Evolutionary conservation across 2,797 vertebrate species (phyloP), one percentile per base, ranked within the genome.

Genomic region (Sternarchorhynchus goeldii): DNA sequence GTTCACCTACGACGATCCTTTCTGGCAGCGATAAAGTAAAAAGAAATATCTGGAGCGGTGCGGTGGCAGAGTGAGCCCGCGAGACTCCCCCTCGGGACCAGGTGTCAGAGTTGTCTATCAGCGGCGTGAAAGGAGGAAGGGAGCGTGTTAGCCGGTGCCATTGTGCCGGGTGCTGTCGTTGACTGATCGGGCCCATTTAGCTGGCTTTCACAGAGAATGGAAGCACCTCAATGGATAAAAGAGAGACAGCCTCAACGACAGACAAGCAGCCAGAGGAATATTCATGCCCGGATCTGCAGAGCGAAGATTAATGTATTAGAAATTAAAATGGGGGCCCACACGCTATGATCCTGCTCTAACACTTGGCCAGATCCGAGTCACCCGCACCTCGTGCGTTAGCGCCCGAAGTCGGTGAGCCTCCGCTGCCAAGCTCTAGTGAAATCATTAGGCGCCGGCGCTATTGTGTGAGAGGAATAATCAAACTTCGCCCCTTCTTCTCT

Each of bases 291-390:
- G 95, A 97, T 97, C 96, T 99, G 97, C 86, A 92, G 94, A 93
- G 93, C 93, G 94, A 97, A 99, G 97, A 99, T 99, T 99, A 99
- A 99, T 99, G 97, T 95, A 98, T 99, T 98, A 99, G 96, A 99
- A 99, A 99, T 99, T 99, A 98, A 99, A 99, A 99, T 99, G 94
- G 95, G 96, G 75, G 93, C 95, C 92, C 89, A 95, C 94, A 95
- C 94, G 94, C 78, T 95, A 94, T 96, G 97, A 99, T 99, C 97
- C 97, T 97, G 95, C 96, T 96, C 95, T 97, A 97, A 98, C 97
- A 99, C 96, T 99, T 97, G 97, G 97, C 96, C 96, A 97, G 96
- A 98, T 96, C 96, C 94, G 93, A 97, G 97, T 98, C 97, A 99
- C 96, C 95, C 94, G 89, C 92, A 92, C 45, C 94, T 90, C 92